These are phyloP conservation scores for Ashinkailepas kermadecensis DNA, from an alignment of 2,888 invertebrate species.

Conservation along the genomic window DNA sequence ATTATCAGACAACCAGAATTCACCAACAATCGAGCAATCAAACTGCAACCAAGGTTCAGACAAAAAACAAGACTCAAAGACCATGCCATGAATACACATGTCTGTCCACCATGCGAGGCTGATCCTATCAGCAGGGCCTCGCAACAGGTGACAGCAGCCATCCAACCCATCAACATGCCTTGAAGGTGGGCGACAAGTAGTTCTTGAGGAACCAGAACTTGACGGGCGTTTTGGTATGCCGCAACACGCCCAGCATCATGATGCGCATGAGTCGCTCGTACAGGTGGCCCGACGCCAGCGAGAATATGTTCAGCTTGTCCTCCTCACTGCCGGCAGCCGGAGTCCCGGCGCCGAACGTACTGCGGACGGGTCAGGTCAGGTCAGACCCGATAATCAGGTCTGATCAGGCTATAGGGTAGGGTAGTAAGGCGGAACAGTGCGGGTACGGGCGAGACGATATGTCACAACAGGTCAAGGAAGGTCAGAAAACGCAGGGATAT, in stretches of 20 bases:
- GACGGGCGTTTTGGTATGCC: slow-evolving; percentile 85
- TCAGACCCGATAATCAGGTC: neutral
- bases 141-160: no score
- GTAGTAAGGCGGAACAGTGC: neutral
- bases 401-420: neutral
- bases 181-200: slow-evolving; percentile 92
- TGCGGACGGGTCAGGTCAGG: slow-evolving; percentile 7
- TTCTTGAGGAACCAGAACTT: slow-evolving; percentile 99
- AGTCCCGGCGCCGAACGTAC: slow-evolving; percentile 36
- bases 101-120: no score
- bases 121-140: no score
- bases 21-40: no score
- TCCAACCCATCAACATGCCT: slow-evolving; percentile 47
- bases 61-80: no score
- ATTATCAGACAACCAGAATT: no score
- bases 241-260: slow-evolving; percentile 97
- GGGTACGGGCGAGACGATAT: no score
- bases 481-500: no score
- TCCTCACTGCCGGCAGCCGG: slow-evolving; percentile 49
- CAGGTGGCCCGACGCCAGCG: slow-evolving; percentile 94
- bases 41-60: no score
- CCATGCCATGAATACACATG: no score
- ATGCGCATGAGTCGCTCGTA: slow-evolving; percentile 94
- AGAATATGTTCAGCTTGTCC: slow-evolving; percentile 92
- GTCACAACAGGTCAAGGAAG: no score